Base-by-base conservation (phyloP, 2,888 invertebrate genomes). In the Drosophila mimetica region DNA sequence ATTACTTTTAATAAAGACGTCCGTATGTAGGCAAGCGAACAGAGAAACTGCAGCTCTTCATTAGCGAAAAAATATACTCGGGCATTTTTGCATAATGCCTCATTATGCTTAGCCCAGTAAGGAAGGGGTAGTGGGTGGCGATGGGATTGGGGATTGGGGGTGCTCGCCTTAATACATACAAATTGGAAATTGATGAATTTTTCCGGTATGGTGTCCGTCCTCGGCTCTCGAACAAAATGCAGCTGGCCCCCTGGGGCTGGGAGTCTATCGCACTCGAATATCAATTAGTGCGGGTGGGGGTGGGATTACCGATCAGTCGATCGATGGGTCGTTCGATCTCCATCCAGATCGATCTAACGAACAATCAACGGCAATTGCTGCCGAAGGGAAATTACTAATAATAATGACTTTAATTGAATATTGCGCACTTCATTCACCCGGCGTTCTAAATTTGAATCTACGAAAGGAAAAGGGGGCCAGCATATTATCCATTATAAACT, bases 181-280 rank as follows among this genome's bases (percentile, higher is more conserved):
- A 89, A 89, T 89, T 89, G 90, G 88, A 87, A 86, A 90, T 88
- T 90, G 88, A 90, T 90, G 89, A 90, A 89, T 84, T 89, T 90
- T 89, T 90, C 90, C 90, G 90, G 90, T 89, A 42, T 50, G 16
- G 25, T 39, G 37, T 28, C 46, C n/a, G 55, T 28, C 14, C 9
- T 36, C 28, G 22, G 58, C n/a, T 37, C 47, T 30, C 42, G 42
- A 41, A 34, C 18, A 11, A 54, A 72, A 50, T 73, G 58, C 58
- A 65, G 46, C 54, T 61, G 52, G 64, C 60, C 69, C 37, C 42
- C 16, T 16, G 34, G 34, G 54, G 54, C 16, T 16, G 37, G 30
- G 39, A 52, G 44, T 52, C 51, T 51, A 58, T 51, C 53, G 71
- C 61, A 58, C 52, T 74, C 61, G 71, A 63, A 61, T 75, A 73